Percentiles rank a stretch among this genome's conserved stretches.
Evolutionary conservation across 37 sponge, comb jelly and placozoan genomes (phyloP).

Genomic region (Cliona cf. orientalis): DNA sequence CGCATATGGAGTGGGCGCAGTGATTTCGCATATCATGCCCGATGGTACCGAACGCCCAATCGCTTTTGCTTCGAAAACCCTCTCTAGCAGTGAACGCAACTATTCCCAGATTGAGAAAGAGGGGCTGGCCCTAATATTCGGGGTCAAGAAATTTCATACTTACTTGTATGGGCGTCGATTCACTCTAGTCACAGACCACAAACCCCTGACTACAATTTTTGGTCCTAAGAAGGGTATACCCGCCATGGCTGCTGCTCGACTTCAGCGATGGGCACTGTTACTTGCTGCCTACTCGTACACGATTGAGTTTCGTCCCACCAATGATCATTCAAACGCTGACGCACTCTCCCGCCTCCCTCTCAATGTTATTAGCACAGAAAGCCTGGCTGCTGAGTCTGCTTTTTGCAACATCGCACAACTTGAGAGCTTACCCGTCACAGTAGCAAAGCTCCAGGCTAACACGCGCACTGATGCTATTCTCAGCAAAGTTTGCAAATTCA

Average conservation of each 20-base stretch:
- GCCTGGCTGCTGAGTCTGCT: too few relatives aligned
- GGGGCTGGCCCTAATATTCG: not conserved
- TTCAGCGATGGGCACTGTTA: slow-evolving; percentile 39
- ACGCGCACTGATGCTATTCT: too few relatives aligned
- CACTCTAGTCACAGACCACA: slow-evolving; percentile 39
- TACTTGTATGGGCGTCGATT: slow-evolving; percentile 70
- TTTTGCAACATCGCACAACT: too few relatives aligned
- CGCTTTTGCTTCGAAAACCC: slow-evolving; percentile 1
- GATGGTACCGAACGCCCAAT: slow-evolving; percentile 47
- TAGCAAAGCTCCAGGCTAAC: too few relatives aligned
- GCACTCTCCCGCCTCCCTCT: slow-evolving; percentile 57
- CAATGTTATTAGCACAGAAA: not conserved
- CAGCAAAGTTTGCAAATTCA: too few relatives aligned
- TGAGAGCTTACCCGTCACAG: too few relatives aligned
- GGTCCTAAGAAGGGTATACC: slow-evolving; percentile 41
- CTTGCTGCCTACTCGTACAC: slow-evolving; percentile 56
- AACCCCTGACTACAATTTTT: slow-evolving; percentile 22
- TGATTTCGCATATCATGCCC: slow-evolving; percentile 48
- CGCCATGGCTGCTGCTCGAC: slow-evolving; percentile 27
- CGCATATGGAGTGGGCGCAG: slow-evolving; percentile 62
- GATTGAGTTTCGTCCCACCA: slow-evolving; percentile 57
- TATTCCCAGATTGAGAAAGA: not conserved
- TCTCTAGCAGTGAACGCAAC: not conserved
- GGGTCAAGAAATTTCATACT: slow-evolving; percentile 26
- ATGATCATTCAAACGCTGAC: slow-evolving; percentile 66